Evolutionary conservation across 2,888 invertebrate species (phyloP).

Genomic region (Epinotia bilunana): DNA sequence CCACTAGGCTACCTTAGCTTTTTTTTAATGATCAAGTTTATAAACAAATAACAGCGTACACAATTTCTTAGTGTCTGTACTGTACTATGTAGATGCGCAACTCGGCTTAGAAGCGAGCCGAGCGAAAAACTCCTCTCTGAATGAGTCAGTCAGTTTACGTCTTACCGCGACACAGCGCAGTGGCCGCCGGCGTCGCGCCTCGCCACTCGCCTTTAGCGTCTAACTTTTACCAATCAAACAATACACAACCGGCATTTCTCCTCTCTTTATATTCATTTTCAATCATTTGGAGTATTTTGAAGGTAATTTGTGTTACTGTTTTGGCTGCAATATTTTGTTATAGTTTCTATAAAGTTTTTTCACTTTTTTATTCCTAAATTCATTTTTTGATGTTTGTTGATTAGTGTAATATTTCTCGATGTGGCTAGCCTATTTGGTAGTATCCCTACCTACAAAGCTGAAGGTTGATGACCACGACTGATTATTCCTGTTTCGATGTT

Average conservation of each 20-base stretch:
- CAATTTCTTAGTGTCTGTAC: conserved; percentile 15
- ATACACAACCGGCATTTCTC: background rate
- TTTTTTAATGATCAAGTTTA: conserved; percentile 12
- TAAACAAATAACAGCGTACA: conserved; percentile 16
- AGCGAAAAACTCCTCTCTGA: conserved; percentile 29
- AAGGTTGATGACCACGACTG: background rate
- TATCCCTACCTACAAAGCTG: background rate
- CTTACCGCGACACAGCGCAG: conserved; percentile 54
- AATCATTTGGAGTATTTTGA: background rate
- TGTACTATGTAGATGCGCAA: conserved; percentile 32
- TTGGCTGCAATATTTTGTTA: background rate
- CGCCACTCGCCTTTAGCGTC: conserved; percentile 36
- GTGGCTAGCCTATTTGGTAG: background rate
- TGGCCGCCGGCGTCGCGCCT: conserved; percentile 47
- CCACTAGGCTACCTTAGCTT: too few species aligned
- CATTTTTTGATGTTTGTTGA: background rate
- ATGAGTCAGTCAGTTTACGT: conserved; percentile 52
- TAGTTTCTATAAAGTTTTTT: background rate
- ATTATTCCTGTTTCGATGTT: background rate
- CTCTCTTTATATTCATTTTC: background rate
- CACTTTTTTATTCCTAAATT: background rate
- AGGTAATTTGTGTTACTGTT: conserved; percentile 28
- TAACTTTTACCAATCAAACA: conserved; percentile 19
- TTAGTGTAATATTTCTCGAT: background rate
- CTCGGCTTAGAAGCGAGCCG: conserved; percentile 21